phyloP scores from a whole-genome alignment of 1,140 invertebrate genomes.

The Nixonia krombeini region DNA sequence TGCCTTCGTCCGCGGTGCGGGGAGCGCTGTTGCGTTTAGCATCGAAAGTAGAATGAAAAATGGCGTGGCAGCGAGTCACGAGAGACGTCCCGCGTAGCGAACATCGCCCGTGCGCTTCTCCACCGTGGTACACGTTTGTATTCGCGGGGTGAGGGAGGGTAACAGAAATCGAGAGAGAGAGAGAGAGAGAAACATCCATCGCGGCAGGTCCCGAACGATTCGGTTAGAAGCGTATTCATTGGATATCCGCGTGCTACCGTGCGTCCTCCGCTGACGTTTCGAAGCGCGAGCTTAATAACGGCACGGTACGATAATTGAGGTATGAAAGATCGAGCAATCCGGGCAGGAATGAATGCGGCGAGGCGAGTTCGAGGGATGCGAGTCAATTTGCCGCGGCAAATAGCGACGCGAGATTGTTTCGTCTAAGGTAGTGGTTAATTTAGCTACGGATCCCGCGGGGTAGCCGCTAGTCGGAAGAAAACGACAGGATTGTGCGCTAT shows the following conservation, averaged over 20 bases:
- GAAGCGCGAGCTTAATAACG: constrained; percentile 54
- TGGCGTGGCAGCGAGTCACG: constrained; percentile 45
- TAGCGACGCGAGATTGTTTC: constrained; percentile 60
- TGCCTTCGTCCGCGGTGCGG: constrained; percentile 35
- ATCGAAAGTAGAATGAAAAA: constrained; percentile 45
- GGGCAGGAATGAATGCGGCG: constrained; percentile 13
- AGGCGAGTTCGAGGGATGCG: constrained; percentile 23
- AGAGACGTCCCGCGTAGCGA: constrained; percentile 43
- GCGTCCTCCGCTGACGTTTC: constrained; percentile 18
- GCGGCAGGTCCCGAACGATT: constrained; percentile 34
- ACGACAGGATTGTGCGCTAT: not conserved
- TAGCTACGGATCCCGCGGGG: constrained; percentile 30
- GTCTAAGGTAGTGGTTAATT: constrained; percentile 58
- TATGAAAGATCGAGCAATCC: constrained; percentile 61
- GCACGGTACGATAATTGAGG: constrained; percentile 60
- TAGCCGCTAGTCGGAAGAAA: constrained; percentile 3
- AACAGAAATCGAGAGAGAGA: constrained; percentile 13
- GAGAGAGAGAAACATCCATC: constrained; percentile 23
- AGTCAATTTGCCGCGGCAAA: constrained; percentile 62
- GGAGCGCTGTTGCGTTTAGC: constrained; percentile 43
- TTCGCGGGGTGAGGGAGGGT: constrained; percentile 11
- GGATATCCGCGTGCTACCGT: constrained; percentile 38
- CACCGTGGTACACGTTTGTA: constrained; percentile 20
- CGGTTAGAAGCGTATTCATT: constrained; percentile 32
- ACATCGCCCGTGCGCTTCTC: constrained; percentile 38